These are phyloP conservation scores for Saccopteryx leptura DNA, from an alignment of 2,113 vertebrate genomes.

Conservation along the genomic window DNA sequence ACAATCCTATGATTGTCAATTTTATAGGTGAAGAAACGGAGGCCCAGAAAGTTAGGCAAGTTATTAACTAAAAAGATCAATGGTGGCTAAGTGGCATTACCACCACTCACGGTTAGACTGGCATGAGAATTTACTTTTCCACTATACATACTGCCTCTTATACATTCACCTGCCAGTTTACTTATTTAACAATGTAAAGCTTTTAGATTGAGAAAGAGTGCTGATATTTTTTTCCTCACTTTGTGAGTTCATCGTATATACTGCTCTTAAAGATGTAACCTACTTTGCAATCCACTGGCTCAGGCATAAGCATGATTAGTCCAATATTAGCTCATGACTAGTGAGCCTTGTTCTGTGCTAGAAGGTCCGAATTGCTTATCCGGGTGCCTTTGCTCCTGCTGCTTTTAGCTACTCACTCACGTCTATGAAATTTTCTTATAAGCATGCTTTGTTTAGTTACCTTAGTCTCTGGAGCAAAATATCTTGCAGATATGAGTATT, in stretches of 20 bases:
- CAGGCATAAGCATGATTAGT: neutral
- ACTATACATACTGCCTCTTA: neutral
- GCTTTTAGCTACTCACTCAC: neutral
- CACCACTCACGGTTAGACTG: neutral
- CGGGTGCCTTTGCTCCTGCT: neutral
- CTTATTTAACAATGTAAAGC: neutral
- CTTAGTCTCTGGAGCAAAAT: constrained; percentile 10
- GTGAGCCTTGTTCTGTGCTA: neutral
- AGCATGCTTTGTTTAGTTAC: constrained; percentile 49
- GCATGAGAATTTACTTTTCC: neutral
- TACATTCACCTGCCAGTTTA: neutral
- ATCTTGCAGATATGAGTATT: constrained; percentile 22
- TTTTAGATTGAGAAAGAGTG: neutral
- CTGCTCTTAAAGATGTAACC: neutral
- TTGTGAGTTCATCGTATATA: neutral
- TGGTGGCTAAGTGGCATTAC: neutral
- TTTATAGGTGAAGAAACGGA: constrained; percentile 20
- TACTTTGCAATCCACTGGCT: neutral
- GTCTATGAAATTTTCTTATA: constrained; percentile 2
- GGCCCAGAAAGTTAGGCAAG: neutral
- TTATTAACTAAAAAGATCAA: neutral
- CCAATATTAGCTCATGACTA: neutral
- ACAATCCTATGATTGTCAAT: neutral
- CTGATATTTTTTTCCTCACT: neutral
- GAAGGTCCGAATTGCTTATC: neutral